A percentile compares a stretch with the other conserved stretches of the same genome.
Evolutionary conservation across 2,797 vertebrate species (phyloP).

Genomic region (Trachurus trachurus): DNA sequence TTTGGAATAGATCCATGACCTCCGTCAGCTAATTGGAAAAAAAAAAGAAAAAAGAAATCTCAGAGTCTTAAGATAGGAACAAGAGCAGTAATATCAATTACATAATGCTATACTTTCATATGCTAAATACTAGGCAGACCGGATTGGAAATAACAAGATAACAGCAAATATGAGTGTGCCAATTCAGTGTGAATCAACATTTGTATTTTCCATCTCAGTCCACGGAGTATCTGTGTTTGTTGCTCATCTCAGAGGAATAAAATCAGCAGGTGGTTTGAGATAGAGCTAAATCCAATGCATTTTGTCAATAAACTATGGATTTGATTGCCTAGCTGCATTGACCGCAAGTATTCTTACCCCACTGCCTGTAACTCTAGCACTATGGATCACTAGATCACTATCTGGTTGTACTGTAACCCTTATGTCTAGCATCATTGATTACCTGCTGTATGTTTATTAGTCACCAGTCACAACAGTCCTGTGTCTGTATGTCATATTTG

Average conservation of each 20-base stretch:
- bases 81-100: not conserved
- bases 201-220: not conserved
- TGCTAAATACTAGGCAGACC: not conserved
- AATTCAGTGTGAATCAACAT: not conserved
- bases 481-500: conserved; percentile 22
- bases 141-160: not conserved
- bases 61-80: not conserved
- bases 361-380: conserved; percentile 1
- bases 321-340: not conserved
- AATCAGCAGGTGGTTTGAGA: not conserved
- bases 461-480: conserved; percentile 24
- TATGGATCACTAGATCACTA: conserved; percentile 7
- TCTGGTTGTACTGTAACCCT: not conserved
- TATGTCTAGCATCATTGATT: conserved; percentile 26
- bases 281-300: not conserved
- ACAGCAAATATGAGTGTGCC: not conserved
- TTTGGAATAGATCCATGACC: conserved; percentile 14
- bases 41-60: not conserved
- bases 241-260: not conserved
- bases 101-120: not conserved
- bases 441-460: conserved; percentile 4
- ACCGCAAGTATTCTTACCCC: not conserved
- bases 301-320: not conserved
- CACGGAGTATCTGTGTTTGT: not conserved
- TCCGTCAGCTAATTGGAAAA: conserved; percentile 10